These are phyloP conservation scores for Hofmannophila pseudospretella DNA, from an alignment of 2,888 invertebrate species.

Conservation along the genomic window DNA sequence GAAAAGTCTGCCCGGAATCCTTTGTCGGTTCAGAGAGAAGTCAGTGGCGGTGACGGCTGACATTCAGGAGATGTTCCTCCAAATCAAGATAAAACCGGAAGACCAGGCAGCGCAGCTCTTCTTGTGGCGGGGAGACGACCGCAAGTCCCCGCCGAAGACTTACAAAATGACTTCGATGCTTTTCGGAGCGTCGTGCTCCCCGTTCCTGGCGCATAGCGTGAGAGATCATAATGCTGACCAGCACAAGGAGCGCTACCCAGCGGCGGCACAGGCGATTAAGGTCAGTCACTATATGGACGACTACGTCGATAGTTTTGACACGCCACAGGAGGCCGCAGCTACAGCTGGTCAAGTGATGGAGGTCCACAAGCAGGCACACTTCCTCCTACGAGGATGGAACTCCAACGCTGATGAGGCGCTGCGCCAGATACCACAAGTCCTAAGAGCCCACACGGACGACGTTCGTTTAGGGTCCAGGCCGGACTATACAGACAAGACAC, in stretches of 20 bases:
- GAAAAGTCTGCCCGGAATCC: no score
- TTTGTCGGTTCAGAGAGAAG: no score
- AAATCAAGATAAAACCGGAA: neutral
- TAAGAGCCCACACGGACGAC: neutral
- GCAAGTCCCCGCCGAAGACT: neutral
- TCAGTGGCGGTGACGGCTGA: neutral
- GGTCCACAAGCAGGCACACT: neutral
- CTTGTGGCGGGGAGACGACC: neutral
- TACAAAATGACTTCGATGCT: neutral
- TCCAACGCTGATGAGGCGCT: neutral
- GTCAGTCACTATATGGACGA: conserved; percentile 1
- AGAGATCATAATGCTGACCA: neutral
- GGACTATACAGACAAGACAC: neutral
- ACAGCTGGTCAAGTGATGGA: neutral
- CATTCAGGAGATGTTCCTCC: neutral
- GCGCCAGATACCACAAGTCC: neutral
- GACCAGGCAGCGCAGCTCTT: conserved; percentile 1
- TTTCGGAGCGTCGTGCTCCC: neutral
- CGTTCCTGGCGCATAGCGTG: neutral
- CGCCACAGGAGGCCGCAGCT: neutral
- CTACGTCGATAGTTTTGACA: neutral
- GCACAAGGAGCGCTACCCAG: neutral
- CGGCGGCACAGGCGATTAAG: neutral
- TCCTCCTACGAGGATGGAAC: neutral
- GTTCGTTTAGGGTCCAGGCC: no score